phyloP scores from a whole-genome alignment of 2,888 invertebrate genomes.

The Nebria brevicollis region DNA sequence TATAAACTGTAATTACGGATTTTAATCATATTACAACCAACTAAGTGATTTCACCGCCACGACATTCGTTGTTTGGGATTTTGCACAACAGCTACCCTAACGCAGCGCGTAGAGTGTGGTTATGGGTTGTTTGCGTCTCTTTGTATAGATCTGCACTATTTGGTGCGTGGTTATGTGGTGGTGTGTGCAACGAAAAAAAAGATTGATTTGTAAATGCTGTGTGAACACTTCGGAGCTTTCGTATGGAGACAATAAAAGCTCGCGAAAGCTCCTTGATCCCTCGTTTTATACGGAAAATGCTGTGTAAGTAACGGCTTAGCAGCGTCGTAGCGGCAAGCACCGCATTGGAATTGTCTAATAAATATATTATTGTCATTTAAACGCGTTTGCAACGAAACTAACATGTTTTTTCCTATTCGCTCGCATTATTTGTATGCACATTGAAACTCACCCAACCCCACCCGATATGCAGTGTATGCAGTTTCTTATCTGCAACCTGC shows the following conservation, averaged over 20 bases:
- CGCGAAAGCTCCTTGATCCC: constrained; percentile 43
- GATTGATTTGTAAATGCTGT: background rate
- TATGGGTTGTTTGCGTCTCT: too few relatives aligned
- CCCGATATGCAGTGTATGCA: background rate
- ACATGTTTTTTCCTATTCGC: background rate
- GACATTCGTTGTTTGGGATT: background rate
- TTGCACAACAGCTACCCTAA: background rate
- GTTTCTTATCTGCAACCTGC: too few relatives aligned
- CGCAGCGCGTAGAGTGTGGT: background rate
- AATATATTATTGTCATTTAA: constrained; percentile 49
- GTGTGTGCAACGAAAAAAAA: background rate
- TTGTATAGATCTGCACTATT: too few relatives aligned
- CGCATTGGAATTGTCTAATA: constrained; percentile 51
- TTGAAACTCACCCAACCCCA: too few relatives aligned
- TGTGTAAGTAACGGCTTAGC: constrained; percentile 44
- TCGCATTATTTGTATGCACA: constrained; percentile 19
- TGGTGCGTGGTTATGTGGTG: too few relatives aligned
- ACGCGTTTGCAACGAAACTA: background rate
- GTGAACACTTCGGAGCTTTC: background rate
- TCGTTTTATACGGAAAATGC: constrained; percentile 43
- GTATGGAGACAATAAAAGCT: constrained; percentile 40
- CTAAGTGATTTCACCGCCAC: background rate
- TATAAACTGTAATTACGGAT: background rate
- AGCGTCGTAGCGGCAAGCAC: constrained; percentile 48
- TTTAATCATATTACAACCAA: background rate